These are phyloP conservation scores for Phyllotreta cruciferae DNA, from an alignment of 2,888 invertebrate species.

Conservation along the genomic window DNA sequence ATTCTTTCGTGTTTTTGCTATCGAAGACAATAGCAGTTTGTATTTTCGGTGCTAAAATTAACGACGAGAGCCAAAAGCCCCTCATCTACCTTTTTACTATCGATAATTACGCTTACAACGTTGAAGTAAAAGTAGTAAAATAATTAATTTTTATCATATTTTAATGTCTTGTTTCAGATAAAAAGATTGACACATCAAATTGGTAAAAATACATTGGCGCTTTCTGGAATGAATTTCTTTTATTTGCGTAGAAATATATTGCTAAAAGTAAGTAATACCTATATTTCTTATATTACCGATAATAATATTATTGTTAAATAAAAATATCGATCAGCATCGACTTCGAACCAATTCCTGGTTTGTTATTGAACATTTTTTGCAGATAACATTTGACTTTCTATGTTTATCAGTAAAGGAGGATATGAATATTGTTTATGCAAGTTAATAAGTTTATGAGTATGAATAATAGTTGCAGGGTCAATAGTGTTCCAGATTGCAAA, in stretches of 20 bases:
- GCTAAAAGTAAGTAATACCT: slow-evolving; percentile 51
- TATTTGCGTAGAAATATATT: slow-evolving; percentile 53
- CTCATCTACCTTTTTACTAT: slow-evolving; percentile 43
- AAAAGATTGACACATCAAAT: slow-evolving; percentile 44
- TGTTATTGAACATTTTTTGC: too few species aligned
- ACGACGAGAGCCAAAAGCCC: slow-evolving; percentile 61
- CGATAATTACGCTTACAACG: slow-evolving; percentile 44
- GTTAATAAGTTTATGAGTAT: too few species aligned
- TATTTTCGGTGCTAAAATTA: slow-evolving; percentile 64
- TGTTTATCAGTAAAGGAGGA: too few species aligned
- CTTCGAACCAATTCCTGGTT: not conserved
- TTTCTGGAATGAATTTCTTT: slow-evolving; percentile 54
- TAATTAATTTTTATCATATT: not conserved
- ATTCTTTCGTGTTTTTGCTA: slow-evolving; percentile 26
- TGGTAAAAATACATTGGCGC: slow-evolving; percentile 42
- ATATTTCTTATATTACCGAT: not conserved
- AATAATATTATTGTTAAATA: slow-evolving; percentile 7
- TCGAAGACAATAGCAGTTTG: slow-evolving; percentile 65
- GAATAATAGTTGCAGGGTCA: too few species aligned
- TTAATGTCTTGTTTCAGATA: slow-evolving; percentile 22
- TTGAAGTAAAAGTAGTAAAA: slow-evolving; percentile 28
- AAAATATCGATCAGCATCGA: not conserved
- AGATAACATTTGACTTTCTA: too few species aligned
- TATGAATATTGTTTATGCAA: not conserved
- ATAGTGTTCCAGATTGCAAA: too few species aligned